Percentiles rank a stretch among this genome's conserved stretches.
These are phyloP conservation scores for Glaucopsyche alexis DNA, from an alignment of 2,888 invertebrate genomes.

Conservation along the genomic window DNA sequence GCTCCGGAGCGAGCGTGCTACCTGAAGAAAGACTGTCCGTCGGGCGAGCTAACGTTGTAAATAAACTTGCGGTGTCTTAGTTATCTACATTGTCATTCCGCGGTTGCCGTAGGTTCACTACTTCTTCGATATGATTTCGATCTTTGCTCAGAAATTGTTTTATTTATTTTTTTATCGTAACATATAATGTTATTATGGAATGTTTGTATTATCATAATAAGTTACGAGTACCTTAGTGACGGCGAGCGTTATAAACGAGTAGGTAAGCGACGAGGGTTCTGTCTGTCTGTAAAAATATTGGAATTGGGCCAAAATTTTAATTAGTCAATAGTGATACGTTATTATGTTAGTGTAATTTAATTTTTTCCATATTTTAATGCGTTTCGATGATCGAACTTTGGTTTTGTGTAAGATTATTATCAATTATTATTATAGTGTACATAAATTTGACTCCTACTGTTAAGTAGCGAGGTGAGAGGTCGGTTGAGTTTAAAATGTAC, in stretches of 20 bases:
- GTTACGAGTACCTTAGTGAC: background rate
- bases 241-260: conserved; percentile 12
- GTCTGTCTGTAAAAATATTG: conserved; percentile 48
- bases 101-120: conserved; percentile 44
- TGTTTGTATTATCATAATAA: background rate
- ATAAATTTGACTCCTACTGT: conserved; percentile 48
- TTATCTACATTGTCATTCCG: conserved; percentile 52
- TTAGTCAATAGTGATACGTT: conserved; percentile 66
- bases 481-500: conserved; percentile 75
- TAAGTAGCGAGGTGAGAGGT: conserved; percentile 54
- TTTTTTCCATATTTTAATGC: conserved; percentile 34
- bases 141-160: conserved; percentile 66
- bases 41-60: conserved; percentile 33
- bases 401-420: conserved; percentile 36
- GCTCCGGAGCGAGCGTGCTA: no score
- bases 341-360: conserved; percentile 35
- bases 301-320: conserved; percentile 75
- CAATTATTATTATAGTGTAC: conserved; percentile 42
- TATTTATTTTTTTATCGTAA: conserved; percentile 64
- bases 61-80: conserved; percentile 33
- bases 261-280: background rate
- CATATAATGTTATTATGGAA: conserved; percentile 48
- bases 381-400: conserved; percentile 35
- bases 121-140: conserved; percentile 47
- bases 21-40: no score